Conservation (phyloP, 2,113 vertebrate species). For the Osmerus eperlanus region DNA sequence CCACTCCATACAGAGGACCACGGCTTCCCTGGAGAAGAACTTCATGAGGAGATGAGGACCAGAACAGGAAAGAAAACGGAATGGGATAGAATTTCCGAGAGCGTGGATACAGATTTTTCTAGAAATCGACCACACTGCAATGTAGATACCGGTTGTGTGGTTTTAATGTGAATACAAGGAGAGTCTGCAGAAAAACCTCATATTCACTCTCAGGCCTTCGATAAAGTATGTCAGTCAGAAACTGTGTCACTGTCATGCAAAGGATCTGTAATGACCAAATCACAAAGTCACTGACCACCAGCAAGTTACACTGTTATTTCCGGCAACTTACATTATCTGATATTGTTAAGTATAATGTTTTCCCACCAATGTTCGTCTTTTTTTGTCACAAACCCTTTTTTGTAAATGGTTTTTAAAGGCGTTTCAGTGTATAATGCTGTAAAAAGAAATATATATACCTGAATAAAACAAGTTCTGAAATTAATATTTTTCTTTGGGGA, state of each 20-base stretch:
- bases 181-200: too few species aligned
- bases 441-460: background rate
- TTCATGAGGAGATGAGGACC: slow-evolving; percentile 86
- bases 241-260: background rate
- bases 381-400: background rate
- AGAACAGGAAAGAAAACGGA: background rate
- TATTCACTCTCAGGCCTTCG: too few species aligned
- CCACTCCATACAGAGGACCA: slow-evolving; percentile 91
- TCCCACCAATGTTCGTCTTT: slow-evolving; percentile 25
- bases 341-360: slow-evolving; percentile 35
- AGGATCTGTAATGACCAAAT: background rate
- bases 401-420: background rate
- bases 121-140: background rate
- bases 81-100: background rate
- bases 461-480: background rate
- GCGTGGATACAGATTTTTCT: background rate
- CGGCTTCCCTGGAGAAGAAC: slow-evolving; percentile 85
- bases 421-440: background rate
- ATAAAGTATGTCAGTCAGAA: too few species aligned
- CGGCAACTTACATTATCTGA: slow-evolving; percentile 2
- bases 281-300: slow-evolving; percentile 1
- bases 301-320: background rate
- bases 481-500: too few species aligned
- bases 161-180: too few species aligned
- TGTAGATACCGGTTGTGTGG: background rate